Conservation (phyloP, 2,113 vertebrate genomes). For the Muntiacus muntjak region DNA sequence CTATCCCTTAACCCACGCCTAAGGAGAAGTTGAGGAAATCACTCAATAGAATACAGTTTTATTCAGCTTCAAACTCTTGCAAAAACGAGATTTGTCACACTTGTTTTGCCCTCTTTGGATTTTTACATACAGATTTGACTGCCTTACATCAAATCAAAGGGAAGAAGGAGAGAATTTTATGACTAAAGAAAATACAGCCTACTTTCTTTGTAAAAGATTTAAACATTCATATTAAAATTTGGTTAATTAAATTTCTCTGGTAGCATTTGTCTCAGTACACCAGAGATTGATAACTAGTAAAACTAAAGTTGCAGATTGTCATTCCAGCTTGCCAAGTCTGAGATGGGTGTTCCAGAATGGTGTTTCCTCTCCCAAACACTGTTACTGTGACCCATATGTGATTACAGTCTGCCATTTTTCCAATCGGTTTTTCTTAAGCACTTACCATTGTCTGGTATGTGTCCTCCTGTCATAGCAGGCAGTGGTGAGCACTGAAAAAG, state of each 20-base stretch:
- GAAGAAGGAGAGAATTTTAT: not conserved
- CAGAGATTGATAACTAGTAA: constrained; percentile 15
- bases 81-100: not conserved
- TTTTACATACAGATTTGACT: not conserved
- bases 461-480: not conserved
- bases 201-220: not conserved
- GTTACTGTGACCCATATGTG: constrained; percentile 9
- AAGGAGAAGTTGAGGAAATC: not conserved
- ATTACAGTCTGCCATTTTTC: not conserved
- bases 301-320: constrained; percentile 37
- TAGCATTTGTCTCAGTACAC: not conserved
- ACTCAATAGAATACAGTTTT: not conserved
- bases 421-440: not conserved
- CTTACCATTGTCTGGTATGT: not conserved
- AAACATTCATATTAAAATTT: not conserved
- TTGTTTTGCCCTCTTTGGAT: not conserved
- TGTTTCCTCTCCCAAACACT: not conserved
- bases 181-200: not conserved
- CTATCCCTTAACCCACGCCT: not conserved
- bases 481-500: not conserved
- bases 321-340: constrained; percentile 25
- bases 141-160: not conserved
- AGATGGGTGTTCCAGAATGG: constrained; percentile 15
- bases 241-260: not conserved
- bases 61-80: not conserved